Conservation (phyloP, 2,113 vertebrate species). For the Rhinoptilus africanus region DNA sequence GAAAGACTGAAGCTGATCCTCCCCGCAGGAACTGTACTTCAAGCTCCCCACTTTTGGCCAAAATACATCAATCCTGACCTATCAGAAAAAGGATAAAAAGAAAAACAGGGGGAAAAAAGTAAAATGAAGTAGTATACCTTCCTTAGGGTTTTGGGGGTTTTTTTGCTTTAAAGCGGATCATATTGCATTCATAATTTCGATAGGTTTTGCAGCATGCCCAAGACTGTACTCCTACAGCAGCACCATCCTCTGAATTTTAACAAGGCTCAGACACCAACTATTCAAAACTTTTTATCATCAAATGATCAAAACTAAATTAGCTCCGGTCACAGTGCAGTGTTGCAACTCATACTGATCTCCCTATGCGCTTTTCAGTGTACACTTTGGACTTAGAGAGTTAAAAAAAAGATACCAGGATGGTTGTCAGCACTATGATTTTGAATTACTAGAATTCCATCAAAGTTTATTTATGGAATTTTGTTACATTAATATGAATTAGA, state of each 20-base stretch:
- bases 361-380: rapidly evolving
- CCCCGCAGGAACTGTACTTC: neutral
- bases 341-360: neutral
- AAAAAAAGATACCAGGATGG: neutral
- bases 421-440: neutral
- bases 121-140: too few relatives aligned
- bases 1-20: neutral
- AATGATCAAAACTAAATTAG: neutral
- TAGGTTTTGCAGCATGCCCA: neutral
- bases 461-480: neutral
- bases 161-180: neutral
- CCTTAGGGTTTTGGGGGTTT: neutral
- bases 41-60: neutral
- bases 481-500: neutral
- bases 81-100: too few relatives aligned
- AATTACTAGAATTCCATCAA: neutral
- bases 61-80: neutral
- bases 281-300: neutral
- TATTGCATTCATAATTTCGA: neutral
- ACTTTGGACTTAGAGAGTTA: neutral
- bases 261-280: neutral
- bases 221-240: neutral
- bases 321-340: neutral
- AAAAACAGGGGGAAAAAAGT: neutral
- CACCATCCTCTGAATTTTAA: neutral